Conservation (phyloP, 2,113 vertebrate species). For the Mirounga angustirostris region DNA sequence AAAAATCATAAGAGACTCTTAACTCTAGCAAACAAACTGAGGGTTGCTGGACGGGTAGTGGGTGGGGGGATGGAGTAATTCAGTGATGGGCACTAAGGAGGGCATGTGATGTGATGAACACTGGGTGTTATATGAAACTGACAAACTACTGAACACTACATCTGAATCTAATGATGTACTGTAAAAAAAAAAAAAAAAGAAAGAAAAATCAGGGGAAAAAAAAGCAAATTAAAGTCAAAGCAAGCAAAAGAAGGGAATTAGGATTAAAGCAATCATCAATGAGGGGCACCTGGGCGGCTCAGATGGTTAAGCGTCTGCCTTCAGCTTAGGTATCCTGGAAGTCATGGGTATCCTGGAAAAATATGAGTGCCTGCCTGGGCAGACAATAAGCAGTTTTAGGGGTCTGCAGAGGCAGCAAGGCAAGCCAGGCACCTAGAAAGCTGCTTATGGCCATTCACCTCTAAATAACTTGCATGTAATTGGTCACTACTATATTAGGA, state of each 20-base stretch:
- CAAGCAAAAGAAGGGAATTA: not conserved
- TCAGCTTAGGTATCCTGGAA: not conserved
- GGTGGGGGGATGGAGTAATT: too few relatives aligned
- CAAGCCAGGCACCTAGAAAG: not conserved
- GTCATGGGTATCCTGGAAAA: not conserved
- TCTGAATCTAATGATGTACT: too few relatives aligned
- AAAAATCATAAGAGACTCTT: too few relatives aligned
- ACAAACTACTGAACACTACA: too few relatives aligned
- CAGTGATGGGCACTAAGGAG: too few relatives aligned
- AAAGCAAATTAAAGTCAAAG: conserved; percentile 3
- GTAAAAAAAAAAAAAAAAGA: too few relatives aligned
- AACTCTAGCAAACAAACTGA: too few relatives aligned
- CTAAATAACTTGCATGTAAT: not conserved
- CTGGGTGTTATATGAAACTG: too few relatives aligned
- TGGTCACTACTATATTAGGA: not conserved
- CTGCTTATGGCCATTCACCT: not conserved
- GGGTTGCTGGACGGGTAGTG: too few relatives aligned
- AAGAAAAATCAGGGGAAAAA: not conserved
- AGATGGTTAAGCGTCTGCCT: too few relatives aligned
- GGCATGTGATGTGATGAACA: too few relatives aligned
- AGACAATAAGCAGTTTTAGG: not conserved
- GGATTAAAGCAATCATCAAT: not conserved
- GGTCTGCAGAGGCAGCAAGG: not conserved
- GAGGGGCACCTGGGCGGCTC: too few relatives aligned
- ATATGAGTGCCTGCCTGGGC: not conserved